Evolutionary conservation across 1,140 invertebrate species (phyloP).

Genomic region (Cydia amplana): DNA sequence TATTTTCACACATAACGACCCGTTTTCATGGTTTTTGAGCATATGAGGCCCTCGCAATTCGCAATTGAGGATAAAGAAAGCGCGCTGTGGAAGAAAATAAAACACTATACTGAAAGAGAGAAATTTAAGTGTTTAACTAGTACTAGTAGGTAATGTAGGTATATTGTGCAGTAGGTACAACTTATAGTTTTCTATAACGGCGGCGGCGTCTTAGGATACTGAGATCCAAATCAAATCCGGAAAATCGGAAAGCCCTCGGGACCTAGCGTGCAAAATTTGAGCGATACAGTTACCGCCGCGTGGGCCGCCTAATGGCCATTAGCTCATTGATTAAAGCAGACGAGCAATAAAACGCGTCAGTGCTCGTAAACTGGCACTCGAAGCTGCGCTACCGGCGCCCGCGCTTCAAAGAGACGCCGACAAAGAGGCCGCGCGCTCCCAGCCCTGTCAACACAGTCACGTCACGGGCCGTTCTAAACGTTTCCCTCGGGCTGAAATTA

Average conservation of each 20-base stretch:
- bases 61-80: no score
- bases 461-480: constrained; percentile 60
- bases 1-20: no score
- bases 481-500: constrained; percentile 63
- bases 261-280: constrained; percentile 36
- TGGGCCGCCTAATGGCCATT: constrained; percentile 44
- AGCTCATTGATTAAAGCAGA: constrained; percentile 57
- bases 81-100: no score
- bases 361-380: constrained; percentile 71
- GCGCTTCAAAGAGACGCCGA: constrained; percentile 71
- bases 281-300: constrained; percentile 14
- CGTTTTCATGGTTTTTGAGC: no score
- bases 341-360: constrained; percentile 62
- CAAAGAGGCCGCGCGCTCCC: constrained; percentile 59
- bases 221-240: neutral
- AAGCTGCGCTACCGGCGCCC: constrained; percentile 66
- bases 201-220: neutral
- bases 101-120: no score
- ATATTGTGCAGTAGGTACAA: neutral
- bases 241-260: constrained; percentile 21
- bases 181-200: neutral
- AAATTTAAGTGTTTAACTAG: no score
- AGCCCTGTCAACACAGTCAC: constrained; percentile 70
- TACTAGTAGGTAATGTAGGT: no score
- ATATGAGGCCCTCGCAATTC: no score